phyloP scores from a whole-genome alignment of 2,113 vertebrate species.

The Grantiella picta region DNA sequence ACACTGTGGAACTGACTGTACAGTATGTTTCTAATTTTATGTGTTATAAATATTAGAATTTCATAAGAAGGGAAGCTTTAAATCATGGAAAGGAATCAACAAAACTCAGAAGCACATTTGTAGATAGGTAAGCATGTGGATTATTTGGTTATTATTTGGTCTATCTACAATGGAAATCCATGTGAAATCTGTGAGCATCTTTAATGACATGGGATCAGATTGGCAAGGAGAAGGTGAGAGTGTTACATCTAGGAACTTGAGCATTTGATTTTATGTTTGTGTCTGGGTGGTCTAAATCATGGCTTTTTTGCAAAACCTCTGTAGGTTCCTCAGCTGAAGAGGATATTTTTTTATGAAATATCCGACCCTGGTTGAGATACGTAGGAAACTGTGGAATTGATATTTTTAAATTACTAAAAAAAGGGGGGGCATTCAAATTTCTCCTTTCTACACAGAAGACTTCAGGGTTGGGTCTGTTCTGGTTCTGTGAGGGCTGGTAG shows the following conservation, averaged over 20 bases:
- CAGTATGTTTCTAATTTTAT: neutral
- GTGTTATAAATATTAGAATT: neutral
- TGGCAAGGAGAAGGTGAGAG: neutral
- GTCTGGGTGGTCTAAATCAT: neutral
- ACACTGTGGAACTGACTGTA: neutral
- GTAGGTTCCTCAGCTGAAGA: neutral
- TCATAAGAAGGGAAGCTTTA: neutral
- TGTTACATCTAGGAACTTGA: neutral
- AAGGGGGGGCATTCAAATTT: fast-evolving
- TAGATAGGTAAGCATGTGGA: neutral
- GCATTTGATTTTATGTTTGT: neutral
- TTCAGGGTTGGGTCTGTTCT: neutral
- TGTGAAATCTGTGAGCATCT: neutral
- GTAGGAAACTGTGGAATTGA: fast-evolving
- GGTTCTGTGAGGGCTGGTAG: neutral
- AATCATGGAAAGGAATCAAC: neutral
- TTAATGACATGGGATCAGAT: neutral
- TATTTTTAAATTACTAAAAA: neutral
- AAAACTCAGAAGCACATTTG: neutral
- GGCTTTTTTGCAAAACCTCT: neutral
- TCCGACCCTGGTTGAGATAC: neutral
- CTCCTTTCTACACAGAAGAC: neutral
- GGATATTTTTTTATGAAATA: neutral
- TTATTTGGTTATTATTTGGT: neutral
- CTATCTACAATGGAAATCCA: neutral